Evolutionary conservation across 2,113 vertebrate genomes (phyloP), one percentile per base, ranked within the genome.

Genomic region (Zosterops lateralis): DNA sequence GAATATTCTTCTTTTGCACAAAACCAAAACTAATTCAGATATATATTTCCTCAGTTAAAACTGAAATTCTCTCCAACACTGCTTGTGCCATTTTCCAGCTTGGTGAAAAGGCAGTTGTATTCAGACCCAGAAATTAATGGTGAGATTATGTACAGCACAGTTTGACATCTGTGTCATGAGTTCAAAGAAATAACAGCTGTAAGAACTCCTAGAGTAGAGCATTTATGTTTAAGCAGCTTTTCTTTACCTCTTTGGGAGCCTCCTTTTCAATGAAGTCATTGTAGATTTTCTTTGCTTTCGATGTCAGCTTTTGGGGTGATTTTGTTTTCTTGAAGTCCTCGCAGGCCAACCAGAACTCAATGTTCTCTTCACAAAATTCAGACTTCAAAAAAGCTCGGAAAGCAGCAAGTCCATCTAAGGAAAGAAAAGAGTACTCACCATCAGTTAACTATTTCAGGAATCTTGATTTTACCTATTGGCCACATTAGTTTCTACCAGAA

Each of bases 301-400:
- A 97, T 34, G 85, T 96, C 82, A 98, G 90, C 50, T 98, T 98
- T 87, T 97, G 97, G 24, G 96, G 97, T 5, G 98, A 98, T 11
- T 98, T 98, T 0, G 85, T 98, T 78, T 97, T 98, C 91, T 98
- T 99, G 94, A 98, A 99, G n/a, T 99, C 98, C 88, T 99, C 98
- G 12, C 99, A 99, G 47, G 98, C 98, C 64, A 98, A 64, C 99
- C 99, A 99, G 97, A 99, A 99, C 64, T 98, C 98, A 0, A 99
- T 98, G 95, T 99, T 99, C 95, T 99, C 99, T 87, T 99, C 97
- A 4, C 99, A 99, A 97, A 98, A 99, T 81, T 99, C 99, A 0
- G 99, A 99, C 95, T 96, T 98, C 88, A 99, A 92, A 96, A 99
- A 99, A 79, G 96, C 97, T 88, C 96, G 92, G 89, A 99, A 99